Base-by-base conservation (phyloP, 2,797 vertebrate genomes). In the Acrocephalus scirpaceus region DNA sequence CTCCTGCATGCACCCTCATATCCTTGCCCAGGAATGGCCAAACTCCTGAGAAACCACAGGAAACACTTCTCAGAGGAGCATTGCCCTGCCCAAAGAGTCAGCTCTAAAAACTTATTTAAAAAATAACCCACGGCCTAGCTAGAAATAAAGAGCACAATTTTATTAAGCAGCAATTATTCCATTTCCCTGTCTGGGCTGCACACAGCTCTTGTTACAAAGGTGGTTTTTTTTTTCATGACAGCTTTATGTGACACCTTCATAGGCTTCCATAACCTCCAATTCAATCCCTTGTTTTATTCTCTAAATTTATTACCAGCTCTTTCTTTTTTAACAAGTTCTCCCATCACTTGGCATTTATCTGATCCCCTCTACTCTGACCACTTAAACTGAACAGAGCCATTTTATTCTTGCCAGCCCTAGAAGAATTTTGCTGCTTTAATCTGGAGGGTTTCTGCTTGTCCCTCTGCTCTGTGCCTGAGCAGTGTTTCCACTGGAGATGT, bases 1-100 rank as follows among this genome's bases (percentile, higher is more conserved):
- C 20, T 70, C 61, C 27, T 54, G 45, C 5, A 0, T 5, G n/a
- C n/a, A 40, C 23, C 21, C 1, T 29, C 56, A n/a, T 1, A 10
- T 11, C 16, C 15, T 30, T 23, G 27, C 16, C 51, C 16, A 27
- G 38, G 2, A 8, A 65, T 5, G 36, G 29, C 26, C 30, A 34
- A 50, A 67, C 29, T 19, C 32, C 10, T 2, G 34, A 2, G 34
- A 84, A 72, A 27, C 5, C 79, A 45, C 26, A 67, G 23, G 0
- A 29, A 67, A 44, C 29, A 5, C 7, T 48, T 58, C 5, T 11
- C 51, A 40, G 30, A 1, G 48, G 29, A 76, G 32, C 10, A 29
- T 48, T 71, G 75, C 65, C 50, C 56, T 87, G 40, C 19, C 10
- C 36, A 45, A 48, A 79, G 19, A 83, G 14, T 29, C 19, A 53